A percentile compares a stretch with the other conserved stretches of the same genome.
These are phyloP conservation scores for Ctenoplectra terminalis DNA, from an alignment of 1,140 invertebrate genomes.

Conservation along the genomic window DNA sequence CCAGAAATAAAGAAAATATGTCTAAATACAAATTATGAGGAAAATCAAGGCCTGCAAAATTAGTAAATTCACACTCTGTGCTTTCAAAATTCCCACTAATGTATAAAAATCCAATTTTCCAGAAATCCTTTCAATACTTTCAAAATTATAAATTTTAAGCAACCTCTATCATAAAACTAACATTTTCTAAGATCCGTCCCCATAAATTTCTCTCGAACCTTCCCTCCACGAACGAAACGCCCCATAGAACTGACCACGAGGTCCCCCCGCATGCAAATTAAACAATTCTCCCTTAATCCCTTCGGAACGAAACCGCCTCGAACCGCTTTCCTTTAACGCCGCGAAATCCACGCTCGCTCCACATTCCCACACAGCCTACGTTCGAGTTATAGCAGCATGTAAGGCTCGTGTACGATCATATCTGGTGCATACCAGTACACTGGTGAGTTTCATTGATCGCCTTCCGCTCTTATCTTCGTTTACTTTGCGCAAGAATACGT, in stretches of 20 bases:
- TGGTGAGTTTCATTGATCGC: constrained; percentile 1
- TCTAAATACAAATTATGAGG: too few species aligned
- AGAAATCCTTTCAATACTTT: too few species aligned
- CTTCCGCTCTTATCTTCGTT: not conserved
- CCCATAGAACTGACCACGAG: not conserved
- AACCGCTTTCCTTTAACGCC: not conserved
- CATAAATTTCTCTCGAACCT: too few species aligned
- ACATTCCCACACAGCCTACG: not conserved
- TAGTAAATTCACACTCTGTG: too few species aligned
- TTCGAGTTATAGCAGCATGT: not conserved
- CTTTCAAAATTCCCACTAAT: too few species aligned
- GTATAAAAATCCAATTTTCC: too few species aligned
- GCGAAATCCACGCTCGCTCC: not conserved
- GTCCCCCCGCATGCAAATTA: not conserved
- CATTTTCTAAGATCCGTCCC: too few species aligned
- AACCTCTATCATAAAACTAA: too few species aligned
- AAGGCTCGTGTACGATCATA: not conserved
- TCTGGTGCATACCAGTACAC: constrained; percentile 3
- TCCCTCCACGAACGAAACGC: not conserved
- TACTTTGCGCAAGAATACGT: not conserved
- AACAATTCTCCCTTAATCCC: not conserved
- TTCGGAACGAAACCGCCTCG: not conserved
- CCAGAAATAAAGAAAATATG: too few species aligned
- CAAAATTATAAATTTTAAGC: too few species aligned
- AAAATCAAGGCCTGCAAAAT: too few species aligned